A percentile compares a stretch with the other conserved stretches of the same genome.
These are phyloP conservation scores for Myrmophylax atrothorax DNA, from an alignment of 2,113 vertebrate species.

Conservation along the genomic window DNA sequence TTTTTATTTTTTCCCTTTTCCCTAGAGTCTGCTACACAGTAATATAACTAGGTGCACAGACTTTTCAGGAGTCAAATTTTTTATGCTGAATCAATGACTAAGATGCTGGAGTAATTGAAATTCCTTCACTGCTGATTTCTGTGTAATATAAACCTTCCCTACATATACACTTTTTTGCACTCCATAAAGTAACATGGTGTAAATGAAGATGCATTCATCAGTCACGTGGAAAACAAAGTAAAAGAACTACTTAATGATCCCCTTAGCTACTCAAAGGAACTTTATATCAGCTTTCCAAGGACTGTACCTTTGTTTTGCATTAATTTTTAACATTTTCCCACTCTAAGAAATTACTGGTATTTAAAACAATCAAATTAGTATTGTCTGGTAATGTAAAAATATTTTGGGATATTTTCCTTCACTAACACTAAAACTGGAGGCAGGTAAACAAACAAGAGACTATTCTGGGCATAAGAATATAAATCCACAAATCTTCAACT, in stretches of 20 bases:
- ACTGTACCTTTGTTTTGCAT: background rate
- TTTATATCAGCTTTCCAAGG: background rate
- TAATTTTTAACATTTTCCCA: background rate
- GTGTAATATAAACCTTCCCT: background rate
- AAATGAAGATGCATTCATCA: background rate
- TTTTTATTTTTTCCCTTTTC: background rate
- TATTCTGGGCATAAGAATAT: background rate
- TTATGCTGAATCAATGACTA: background rate
- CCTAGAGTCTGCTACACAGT: background rate
- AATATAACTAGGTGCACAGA: background rate
- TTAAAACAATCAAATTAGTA: background rate
- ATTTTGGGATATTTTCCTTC: background rate
- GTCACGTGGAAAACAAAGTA: background rate
- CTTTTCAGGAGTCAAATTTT: background rate
- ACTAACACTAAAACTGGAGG: background rate
- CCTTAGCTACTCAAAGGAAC: background rate
- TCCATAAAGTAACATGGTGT: background rate
- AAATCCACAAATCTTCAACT: background rate
- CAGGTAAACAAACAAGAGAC: background rate
- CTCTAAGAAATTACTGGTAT: background rate
- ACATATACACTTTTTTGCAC: rapidly evolving
- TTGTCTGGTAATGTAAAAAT: background rate
- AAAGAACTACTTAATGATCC: background rate
- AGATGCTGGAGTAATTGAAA: background rate
- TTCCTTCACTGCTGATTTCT: background rate